Percentiles rank a stretch among this genome's conserved stretches.
phyloP scores from a whole-genome alignment of 2,113 vertebrate genomes.

The Paralichthys olivaceus region DNA sequence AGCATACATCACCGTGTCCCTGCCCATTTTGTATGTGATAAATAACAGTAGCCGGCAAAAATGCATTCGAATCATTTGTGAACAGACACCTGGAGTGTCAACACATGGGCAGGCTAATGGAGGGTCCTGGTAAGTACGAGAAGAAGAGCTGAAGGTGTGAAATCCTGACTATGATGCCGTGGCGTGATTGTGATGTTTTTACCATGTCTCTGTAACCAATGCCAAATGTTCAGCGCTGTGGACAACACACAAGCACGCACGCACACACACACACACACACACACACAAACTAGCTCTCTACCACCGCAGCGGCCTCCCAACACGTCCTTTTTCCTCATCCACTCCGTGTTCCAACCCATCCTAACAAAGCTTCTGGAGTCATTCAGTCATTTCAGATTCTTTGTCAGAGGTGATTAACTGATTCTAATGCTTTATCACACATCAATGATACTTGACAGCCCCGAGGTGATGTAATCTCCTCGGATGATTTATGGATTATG shows the following conservation, averaged over 20 bases:
- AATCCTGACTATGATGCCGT: conserved; percentile 14
- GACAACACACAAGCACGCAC: conserved; percentile 2
- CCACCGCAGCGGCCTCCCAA: not conserved
- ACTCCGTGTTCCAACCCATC: conserved; percentile 40
- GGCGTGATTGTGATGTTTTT: conserved; percentile 21
- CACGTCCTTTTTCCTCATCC: conserved; percentile 15
- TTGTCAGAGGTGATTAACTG: conserved; percentile 59
- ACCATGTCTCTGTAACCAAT: not conserved
- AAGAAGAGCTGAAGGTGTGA: conserved; percentile 25
- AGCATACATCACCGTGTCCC: conserved; percentile 78
- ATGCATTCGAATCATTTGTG: conserved; percentile 54
- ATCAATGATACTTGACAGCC: conserved; percentile 64
- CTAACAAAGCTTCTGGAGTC: conserved; percentile 34
- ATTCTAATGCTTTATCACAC: conserved; percentile 51
- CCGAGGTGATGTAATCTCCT: conserved; percentile 64
- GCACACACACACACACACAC: conserved; percentile 5
- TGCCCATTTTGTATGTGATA: conserved; percentile 79
- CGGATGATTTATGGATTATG: conserved; percentile 67
- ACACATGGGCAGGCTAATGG: conserved; percentile 67
- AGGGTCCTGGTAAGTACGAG: conserved; percentile 52
- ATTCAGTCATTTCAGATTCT: conserved; percentile 45
- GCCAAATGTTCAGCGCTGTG: conserved; percentile 13
- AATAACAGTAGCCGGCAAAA: conserved; percentile 72
- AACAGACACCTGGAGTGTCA: conserved; percentile 71
- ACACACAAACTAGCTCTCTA: not conserved